Base-by-base conservation (phyloP, 2,113 vertebrate genomes). In the Nesospiza acunhae region DNA sequence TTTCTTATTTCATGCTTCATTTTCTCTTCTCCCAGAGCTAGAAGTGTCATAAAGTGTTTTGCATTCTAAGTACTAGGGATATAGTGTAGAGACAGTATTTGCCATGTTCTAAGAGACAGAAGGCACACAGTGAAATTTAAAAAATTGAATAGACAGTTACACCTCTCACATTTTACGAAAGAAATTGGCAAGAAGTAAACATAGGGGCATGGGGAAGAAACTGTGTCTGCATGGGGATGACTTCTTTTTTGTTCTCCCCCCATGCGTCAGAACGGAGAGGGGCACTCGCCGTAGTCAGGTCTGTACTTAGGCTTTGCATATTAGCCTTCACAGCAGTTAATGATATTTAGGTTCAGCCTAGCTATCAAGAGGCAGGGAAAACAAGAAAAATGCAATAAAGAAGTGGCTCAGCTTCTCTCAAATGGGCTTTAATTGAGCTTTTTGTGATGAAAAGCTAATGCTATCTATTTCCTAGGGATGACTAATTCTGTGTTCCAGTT, bases 1-100 rank as follows among this genome's bases (percentile, higher is more conserved):
- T 97, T 97, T 97, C 97, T 97, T 97, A 97, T 97, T 97, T 97
- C 97, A 97, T 98, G 97, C 96, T 97, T 97, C 97, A 96, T 97
- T 97, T 96, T 96, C 92, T 94, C 63, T 97, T 97, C 89, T 97
- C 79, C 93, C 93, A 91, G 73, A 97, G 94, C 95, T 93, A 94
- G 92, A 96, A 91, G 92, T 96, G 86, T 94, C 95, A 95, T 97
- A 93, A 97, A 96, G 83, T 93, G 90, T 93, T 96, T 96, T 97
- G 89, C 96, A 96, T 97, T 96, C 69, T 93, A 97, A 97, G 89
- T 96, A 86, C 94, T 75, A 77, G 86, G 80, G 84, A 89, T 96
- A 89, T 95, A 93, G 82, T 94, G 97, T 96, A 91, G 92, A 94
- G 89, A 87, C 80, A 93, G 90, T 95, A 67, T 95, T 95, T 95